Percentiles rank a stretch among this genome's conserved stretches.
Evolutionary conservation across 2,113 vertebrate species (phyloP).

Genomic region (Phrynosoma blainvillii): DNA sequence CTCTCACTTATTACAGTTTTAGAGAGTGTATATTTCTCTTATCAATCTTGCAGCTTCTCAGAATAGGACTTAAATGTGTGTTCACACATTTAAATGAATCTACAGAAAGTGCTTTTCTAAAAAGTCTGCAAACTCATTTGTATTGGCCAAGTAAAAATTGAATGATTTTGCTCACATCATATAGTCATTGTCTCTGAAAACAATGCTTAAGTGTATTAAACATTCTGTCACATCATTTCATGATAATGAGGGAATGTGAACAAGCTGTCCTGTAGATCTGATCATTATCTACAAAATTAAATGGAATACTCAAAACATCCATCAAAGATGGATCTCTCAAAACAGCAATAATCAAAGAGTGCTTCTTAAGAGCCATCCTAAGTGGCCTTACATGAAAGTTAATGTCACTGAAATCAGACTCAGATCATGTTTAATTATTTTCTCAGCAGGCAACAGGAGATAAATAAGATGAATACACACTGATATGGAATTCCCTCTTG

Average conservation of each 20-base stretch:
- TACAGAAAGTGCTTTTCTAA: background rate
- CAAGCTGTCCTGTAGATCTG: slow-evolving; percentile 59
- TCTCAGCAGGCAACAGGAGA: slow-evolving; percentile 45
- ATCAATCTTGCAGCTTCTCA: background rate
- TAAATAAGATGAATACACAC: slow-evolving; percentile 35
- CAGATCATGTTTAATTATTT: background rate
- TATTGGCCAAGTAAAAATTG: fast-evolving
- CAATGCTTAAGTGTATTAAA: slow-evolving; percentile 58
- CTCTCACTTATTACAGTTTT: background rate
- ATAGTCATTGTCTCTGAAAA: slow-evolving; percentile 53
- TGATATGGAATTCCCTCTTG: background rate
- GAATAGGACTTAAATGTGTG: background rate
- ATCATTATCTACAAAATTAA: slow-evolving; percentile 68
- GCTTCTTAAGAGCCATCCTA: slow-evolving; percentile 22
- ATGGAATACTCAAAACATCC: slow-evolving; percentile 55
- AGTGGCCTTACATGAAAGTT: slow-evolving; percentile 15
- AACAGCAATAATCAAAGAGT: slow-evolving; percentile 47
- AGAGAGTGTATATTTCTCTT: background rate
- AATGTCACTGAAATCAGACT: slow-evolving; percentile 2
- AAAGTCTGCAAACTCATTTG: slow-evolving; percentile 5
- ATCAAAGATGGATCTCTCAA: slow-evolving; percentile 13
- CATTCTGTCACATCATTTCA: slow-evolving; percentile 43
- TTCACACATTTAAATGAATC: background rate
- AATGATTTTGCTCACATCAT: slow-evolving; percentile 37
- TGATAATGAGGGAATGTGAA: slow-evolving; percentile 68